Conservation (phyloP, 2,797 vertebrate species). For the Gila robusta region DNA sequence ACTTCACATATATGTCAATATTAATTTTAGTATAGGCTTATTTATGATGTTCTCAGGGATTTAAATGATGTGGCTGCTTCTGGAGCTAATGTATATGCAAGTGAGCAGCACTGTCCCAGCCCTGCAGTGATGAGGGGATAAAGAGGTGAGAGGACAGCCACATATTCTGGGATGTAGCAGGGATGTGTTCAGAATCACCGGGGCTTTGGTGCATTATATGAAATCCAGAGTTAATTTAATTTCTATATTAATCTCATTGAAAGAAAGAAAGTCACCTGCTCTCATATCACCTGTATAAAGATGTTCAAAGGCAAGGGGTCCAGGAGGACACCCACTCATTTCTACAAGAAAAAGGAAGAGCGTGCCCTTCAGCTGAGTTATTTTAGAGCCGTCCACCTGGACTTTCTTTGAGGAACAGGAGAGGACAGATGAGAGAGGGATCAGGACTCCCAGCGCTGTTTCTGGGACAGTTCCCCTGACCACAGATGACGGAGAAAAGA, state of each 20-base stretch:
- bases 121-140: conserved; percentile 42
- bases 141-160: conserved; percentile 46
- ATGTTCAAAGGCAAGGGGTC: conserved; percentile 47
- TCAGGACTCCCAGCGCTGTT: conserved; percentile 48
- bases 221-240: conserved; percentile 57
- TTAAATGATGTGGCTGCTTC: conserved; percentile 32
- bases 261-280: conserved; percentile 44
- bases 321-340: conserved; percentile 38
- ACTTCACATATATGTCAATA: conserved; percentile 37
- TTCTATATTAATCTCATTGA: conserved; percentile 60
- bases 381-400: conserved; percentile 52
- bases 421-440: conserved; percentile 49
- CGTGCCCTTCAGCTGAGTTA: conserved; percentile 47
- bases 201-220: conserved; percentile 52
- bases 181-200: conserved; percentile 43
- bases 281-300: conserved; percentile 43
- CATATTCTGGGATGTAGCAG: conserved; percentile 41
- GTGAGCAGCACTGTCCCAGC: conserved; percentile 13
- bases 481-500: conserved; percentile 43
- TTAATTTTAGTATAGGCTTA: conserved; percentile 42
- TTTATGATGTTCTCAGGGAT: conserved; percentile 31
- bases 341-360: conserved; percentile 29
- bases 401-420: conserved; percentile 44
- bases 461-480: conserved; percentile 63
- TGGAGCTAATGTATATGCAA: conserved; percentile 41